Base-by-base conservation (phyloP, 2,888 invertebrate genomes). In the Diogma glabrata region DNA sequence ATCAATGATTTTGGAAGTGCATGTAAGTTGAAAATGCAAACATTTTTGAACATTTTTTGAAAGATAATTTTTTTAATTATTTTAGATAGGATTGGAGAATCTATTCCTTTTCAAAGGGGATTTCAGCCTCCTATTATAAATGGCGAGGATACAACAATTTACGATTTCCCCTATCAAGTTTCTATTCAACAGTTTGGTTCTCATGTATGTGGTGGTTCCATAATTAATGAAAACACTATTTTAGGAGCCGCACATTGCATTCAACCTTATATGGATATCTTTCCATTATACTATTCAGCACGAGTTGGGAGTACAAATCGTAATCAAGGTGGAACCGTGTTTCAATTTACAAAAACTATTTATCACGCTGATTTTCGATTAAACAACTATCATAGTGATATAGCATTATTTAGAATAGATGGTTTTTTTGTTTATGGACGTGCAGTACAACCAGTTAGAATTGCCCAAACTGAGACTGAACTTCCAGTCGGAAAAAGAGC, bases 191-290 rank as follows among this genome's bases (percentile, higher is more conserved):
- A 22, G n/a, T 43, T 43, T 22, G 43, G 43, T 14, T 43, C 43
- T 1, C 43, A 43, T 14, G 3, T 4, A 6, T 43, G 43, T 20
- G 43, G 43, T 43, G 43, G 43, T 9, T 43, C 43, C 20, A 43
- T 43, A 14, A n/a, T 43, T 6, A 22, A n/a, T 7, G 22, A 22
- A 43, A 22, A 22, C 3, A 4, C 23, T 4, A 22, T 43, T 8
- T 43, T 43, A 43, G 23, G 22, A 9, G 43, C 43, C 6, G 43
- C 43, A 9, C 43, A 43, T 9, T 43, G 43, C 14, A 22, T 43
- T 22, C 7, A 43, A 22, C 43, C 43, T 8, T 43, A 22, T n/a
- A 12, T 1, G 2, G 7, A 20, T 14, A 12, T 2, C n/a, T 22
- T 43, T 22, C n/a, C 23, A 3, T 4, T 9, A n/a, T 43, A 22